Base-by-base conservation (phyloP, 1,140 invertebrate genomes). In the Sycobia sp. region DNA sequence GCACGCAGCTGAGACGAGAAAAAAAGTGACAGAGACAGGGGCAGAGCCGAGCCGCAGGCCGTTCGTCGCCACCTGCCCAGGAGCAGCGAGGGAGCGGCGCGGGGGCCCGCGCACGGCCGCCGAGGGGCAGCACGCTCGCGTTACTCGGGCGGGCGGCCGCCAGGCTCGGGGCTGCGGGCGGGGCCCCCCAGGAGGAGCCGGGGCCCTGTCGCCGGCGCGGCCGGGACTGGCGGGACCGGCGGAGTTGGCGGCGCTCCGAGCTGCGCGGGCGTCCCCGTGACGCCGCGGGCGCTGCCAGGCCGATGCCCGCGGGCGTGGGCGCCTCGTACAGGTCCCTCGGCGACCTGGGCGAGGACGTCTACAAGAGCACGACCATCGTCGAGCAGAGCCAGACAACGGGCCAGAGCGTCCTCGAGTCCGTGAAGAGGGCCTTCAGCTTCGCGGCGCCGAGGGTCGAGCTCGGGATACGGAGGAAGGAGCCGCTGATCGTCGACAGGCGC, bases 351-450 rank as follows among this genome's bases (percentile, higher is more conserved):
- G 84, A 85, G 77, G 84, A 87, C 76, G 85, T 87, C 54, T 88
- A 88, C 82, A 86, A 85, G 72, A 84, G 84, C 69, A 88, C 86
- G 20, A 88, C 86, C 36, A 82, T 86, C 70, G 79, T 82, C 53
- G 85, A 86, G 65, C 80, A 82, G 64, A 83, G 80, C 27, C 80
- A 83, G 65, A 83, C 77, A 56, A 78, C 79, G 23, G 71, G 80
- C 13, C 75, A 82, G 41, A 84, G 83, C 62, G 76, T 88, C 34
- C 72, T 88, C 63, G 85, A 87, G 64, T 84, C 83, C 58, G 78
- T 88, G 50, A 88, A 87, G 81, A 86, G 85, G 76, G 86, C 84
- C 43, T 84, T 88, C 78, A 86, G 79, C 75, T 86, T 86, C 74
- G 79, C 82, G 41, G 75, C 78, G 23, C 79, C 80, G 5, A 78